Conservation (phyloP, 2,888 invertebrate species). For the Ernsta delagoae region DNA sequence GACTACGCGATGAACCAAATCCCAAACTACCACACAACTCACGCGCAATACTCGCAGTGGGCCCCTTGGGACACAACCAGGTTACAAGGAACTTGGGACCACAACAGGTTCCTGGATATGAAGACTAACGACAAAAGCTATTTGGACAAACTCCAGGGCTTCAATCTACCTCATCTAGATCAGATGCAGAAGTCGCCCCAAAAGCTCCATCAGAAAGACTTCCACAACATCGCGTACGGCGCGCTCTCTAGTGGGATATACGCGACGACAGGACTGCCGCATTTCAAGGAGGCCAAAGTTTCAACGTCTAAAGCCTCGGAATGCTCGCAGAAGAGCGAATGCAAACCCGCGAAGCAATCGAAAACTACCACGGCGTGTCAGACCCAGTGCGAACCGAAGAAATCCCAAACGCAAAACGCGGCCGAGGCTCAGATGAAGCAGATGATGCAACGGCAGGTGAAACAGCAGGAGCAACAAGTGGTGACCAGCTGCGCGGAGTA, state of each 20-base stretch:
- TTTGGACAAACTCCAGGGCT: constrained; percentile 85
- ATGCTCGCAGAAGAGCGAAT: constrained; percentile 73
- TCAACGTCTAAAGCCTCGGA: constrained; percentile 68
- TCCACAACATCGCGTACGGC: constrained; percentile 77
- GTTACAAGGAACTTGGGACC: constrained; percentile 82
- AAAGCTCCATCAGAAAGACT: constrained; percentile 82
- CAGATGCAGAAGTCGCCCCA: constrained; percentile 86
- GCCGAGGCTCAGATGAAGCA: constrained; percentile 74
- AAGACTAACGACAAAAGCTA: constrained; percentile 82
- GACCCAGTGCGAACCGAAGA: constrained; percentile 76
- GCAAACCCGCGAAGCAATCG: constrained; percentile 74
- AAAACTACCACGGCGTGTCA: constrained; percentile 77
- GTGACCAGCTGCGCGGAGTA: constrained; percentile 71
- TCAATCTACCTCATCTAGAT: constrained; percentile 85
- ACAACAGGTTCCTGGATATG: constrained; percentile 77
- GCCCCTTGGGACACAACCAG: constrained; percentile 85
- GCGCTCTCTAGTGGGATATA: constrained; percentile 73
- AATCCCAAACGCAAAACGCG: constrained; percentile 52
- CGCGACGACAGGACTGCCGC: constrained; percentile 68
- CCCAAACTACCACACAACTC: constrained; percentile 87
- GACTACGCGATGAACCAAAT: constrained; percentile 88
- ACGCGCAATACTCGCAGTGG: constrained; percentile 87
- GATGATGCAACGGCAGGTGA: constrained; percentile 73
- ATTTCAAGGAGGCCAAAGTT: constrained; percentile 75
- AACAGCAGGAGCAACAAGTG: constrained; percentile 63